Conservation (phyloP, 2,797 vertebrate genomes). For the Gouania willdenowi region DNA sequence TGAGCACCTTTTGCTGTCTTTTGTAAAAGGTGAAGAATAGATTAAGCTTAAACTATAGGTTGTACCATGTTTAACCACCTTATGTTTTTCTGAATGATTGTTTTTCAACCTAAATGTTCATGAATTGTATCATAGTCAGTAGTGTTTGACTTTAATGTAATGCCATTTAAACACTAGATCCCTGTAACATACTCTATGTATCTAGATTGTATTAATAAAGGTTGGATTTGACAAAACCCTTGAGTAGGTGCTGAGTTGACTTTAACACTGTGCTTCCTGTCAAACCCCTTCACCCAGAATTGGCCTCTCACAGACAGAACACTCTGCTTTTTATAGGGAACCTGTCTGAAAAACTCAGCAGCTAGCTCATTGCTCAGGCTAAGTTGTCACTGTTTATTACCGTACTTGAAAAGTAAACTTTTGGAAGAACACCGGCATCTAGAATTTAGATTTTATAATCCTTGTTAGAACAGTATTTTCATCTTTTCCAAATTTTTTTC, state of each 20-base stretch:
- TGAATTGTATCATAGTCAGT: too few species aligned
- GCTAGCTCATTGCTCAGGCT: neutral
- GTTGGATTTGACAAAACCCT: conserved; percentile 8
- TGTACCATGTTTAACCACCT: too few species aligned
- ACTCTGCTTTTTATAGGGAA: conserved; percentile 7
- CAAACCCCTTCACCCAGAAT: conserved; percentile 15
- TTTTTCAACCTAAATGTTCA: too few species aligned
- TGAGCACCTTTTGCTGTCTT: neutral
- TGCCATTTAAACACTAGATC: neutral
- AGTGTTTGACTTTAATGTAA: neutral
- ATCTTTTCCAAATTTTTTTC: too few species aligned
- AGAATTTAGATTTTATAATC: too few species aligned
- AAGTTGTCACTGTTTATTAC: conserved; percentile 33
- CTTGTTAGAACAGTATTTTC: too few species aligned
- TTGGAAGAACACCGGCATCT: conserved; percentile 7
- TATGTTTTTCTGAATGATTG: too few species aligned
- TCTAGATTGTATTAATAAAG: conserved; percentile 1
- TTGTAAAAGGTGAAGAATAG: neutral
- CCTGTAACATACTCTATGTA: neutral
- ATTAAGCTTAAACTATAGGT: neutral
- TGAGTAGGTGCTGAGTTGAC: neutral
- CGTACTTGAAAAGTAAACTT: conserved; percentile 28
- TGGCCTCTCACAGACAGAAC: neutral
- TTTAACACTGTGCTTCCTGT: conserved; percentile 22
- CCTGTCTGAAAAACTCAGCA: conserved; percentile 22